Conservation (phyloP, 2,113 vertebrate genomes). For the Cyrtonyx montezumae region DNA sequence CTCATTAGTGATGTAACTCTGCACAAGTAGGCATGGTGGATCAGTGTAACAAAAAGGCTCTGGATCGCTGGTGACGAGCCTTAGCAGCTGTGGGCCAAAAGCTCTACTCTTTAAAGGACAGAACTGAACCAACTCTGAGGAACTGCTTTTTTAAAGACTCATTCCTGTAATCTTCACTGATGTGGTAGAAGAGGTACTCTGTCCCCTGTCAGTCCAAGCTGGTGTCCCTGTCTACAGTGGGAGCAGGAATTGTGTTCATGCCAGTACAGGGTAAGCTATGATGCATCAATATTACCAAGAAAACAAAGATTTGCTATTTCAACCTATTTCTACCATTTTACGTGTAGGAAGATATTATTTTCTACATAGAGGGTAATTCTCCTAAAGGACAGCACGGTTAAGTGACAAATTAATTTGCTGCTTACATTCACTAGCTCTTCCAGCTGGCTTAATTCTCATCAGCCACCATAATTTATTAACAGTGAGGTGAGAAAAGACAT, state of each 20-base stretch:
- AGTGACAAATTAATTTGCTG: slow-evolving; percentile 78
- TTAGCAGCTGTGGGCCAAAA: background rate
- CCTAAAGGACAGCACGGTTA: slow-evolving; percentile 50
- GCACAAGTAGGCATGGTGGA: background rate
- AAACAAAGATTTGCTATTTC: slow-evolving; percentile 29
- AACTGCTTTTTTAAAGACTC: background rate
- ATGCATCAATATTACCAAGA: background rate
- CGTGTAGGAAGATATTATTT: slow-evolving; percentile 5
- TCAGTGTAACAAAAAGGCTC: background rate
- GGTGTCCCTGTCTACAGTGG: background rate
- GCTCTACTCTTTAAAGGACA: background rate
- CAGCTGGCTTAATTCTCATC: slow-evolving; percentile 80
- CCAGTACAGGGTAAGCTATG: background rate
- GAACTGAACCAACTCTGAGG: background rate
- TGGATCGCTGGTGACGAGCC: background rate
- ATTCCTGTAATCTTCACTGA: background rate
- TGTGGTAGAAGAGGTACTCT: background rate
- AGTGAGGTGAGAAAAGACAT: slow-evolving; percentile 83
- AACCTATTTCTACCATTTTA: background rate
- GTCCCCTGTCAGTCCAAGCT: background rate
- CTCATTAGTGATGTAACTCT: background rate
- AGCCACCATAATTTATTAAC: slow-evolving; percentile 84
- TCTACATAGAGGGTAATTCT: slow-evolving; percentile 10
- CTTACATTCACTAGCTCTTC: slow-evolving; percentile 70
- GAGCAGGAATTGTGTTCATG: background rate